Evolutionary conservation across 2,113 vertebrate genomes (phyloP).

Genomic region (Excalfactoria chinensis): DNA sequence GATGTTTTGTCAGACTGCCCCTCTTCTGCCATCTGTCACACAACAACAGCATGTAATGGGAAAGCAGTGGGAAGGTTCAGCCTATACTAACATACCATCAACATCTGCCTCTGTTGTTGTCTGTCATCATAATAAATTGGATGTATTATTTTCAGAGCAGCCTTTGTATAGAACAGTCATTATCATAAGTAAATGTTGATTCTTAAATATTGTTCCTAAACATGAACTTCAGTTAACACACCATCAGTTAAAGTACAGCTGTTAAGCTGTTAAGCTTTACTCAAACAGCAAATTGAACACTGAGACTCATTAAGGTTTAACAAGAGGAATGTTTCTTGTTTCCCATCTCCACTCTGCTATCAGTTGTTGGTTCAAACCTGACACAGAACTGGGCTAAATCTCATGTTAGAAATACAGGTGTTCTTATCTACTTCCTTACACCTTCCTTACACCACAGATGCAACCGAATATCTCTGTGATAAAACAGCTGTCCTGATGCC

Average conservation of each 20-base stretch:
- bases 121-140: background rate
- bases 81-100: background rate
- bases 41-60: background rate
- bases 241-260: background rate
- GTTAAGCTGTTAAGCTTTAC: background rate
- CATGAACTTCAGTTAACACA: conserved; percentile 2
- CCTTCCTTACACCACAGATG: background rate
- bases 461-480: background rate
- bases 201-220: conserved; percentile 15
- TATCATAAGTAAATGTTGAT: conserved; percentile 12
- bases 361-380: background rate
- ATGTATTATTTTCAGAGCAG: background rate
- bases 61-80: background rate
- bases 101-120: background rate
- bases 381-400: background rate
- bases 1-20: background rate
- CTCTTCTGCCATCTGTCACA: background rate
- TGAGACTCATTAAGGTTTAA: background rate
- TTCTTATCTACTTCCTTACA: background rate
- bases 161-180: background rate
- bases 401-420: background rate
- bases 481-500: background rate
- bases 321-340: background rate
- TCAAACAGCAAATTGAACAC: conserved; percentile 6
- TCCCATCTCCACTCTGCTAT: background rate